Conservation (phyloP, 2,797 vertebrate species). For the Epinephelus coioides region DNA sequence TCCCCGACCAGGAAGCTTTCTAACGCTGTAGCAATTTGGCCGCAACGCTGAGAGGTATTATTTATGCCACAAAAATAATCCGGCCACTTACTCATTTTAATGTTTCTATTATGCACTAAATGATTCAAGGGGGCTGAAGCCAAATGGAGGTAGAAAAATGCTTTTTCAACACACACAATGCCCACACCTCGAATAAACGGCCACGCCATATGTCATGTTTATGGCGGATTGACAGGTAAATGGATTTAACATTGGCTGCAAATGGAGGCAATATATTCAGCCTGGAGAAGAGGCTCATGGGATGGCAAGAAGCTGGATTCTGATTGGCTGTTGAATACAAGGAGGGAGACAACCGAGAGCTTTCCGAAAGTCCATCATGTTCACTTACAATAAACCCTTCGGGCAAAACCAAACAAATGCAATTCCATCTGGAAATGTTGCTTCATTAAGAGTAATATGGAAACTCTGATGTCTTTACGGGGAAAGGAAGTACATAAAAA, state of each 20-base stretch:
- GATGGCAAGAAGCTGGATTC: slow-evolving; percentile 29
- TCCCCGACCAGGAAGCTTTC: slow-evolving; percentile 35
- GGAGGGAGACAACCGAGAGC: slow-evolving; percentile 3
- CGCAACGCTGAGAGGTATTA: slow-evolving; percentile 38
- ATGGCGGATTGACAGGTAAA: slow-evolving; percentile 70
- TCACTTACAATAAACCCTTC: slow-evolving; percentile 41
- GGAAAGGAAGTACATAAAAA: background rate
- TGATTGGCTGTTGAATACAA: slow-evolving; percentile 50
- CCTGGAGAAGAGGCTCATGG: slow-evolving; percentile 53
- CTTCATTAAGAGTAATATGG: slow-evolving; percentile 19
- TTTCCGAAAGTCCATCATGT: slow-evolving; percentile 47
- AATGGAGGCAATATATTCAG: slow-evolving; percentile 70
- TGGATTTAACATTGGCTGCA: slow-evolving; percentile 71
- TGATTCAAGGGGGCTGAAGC: slow-evolving; percentile 59
- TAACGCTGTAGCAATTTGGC: slow-evolving; percentile 59
- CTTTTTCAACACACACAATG: slow-evolving; percentile 53
- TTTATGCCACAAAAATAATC: slow-evolving; percentile 69
- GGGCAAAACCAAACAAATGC: slow-evolving; percentile 34
- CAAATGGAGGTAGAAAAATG: slow-evolving; percentile 64
- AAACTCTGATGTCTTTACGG: slow-evolving; percentile 15
- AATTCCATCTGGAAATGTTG: slow-evolving; percentile 27
- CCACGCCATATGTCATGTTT: slow-evolving; percentile 66
- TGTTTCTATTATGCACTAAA: slow-evolving; percentile 71
- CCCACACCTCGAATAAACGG: slow-evolving; percentile 39
- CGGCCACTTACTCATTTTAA: slow-evolving; percentile 72